Conservation (phyloP, 2,888 invertebrate genomes). For the Strigamia transsilvanica region DNA sequence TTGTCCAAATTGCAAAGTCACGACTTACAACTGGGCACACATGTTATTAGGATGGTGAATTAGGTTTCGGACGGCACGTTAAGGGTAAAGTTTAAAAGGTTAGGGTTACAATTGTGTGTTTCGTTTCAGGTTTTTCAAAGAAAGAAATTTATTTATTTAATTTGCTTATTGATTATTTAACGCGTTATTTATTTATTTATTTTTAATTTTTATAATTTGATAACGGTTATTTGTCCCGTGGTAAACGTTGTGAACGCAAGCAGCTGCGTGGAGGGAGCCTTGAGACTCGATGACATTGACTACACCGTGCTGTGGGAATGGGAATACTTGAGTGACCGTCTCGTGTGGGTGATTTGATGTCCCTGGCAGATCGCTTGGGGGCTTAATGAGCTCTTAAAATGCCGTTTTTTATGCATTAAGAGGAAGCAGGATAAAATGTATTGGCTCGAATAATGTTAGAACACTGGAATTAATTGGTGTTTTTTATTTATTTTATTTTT, state of each 20-base stretch:
- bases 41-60: neutral
- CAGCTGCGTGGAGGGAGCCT: neutral
- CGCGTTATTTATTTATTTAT: neutral
- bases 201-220: neutral
- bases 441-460: neutral
- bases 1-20: neutral
- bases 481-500: too few species aligned
- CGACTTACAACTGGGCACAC: slow-evolving; percentile 18
- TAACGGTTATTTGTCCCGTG: neutral
- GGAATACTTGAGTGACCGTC: slow-evolving; percentile 2
- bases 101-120: neutral
- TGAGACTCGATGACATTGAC: neutral
- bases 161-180: neutral
- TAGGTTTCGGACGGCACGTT: slow-evolving; percentile 5
- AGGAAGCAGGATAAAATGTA: neutral
- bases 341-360: slow-evolving; percentile 3
- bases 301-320: neutral
- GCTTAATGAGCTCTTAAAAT: slow-evolving; percentile 8
- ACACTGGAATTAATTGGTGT: too few species aligned
- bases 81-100: slow-evolving; percentile 17
- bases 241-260: neutral
- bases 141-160: neutral
- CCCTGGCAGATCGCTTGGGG: neutral
- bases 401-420: neutral
- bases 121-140: neutral